Evolutionary conservation across 2,113 vertebrate species (phyloP).

Genomic region (Gila orcuttii): DNA sequence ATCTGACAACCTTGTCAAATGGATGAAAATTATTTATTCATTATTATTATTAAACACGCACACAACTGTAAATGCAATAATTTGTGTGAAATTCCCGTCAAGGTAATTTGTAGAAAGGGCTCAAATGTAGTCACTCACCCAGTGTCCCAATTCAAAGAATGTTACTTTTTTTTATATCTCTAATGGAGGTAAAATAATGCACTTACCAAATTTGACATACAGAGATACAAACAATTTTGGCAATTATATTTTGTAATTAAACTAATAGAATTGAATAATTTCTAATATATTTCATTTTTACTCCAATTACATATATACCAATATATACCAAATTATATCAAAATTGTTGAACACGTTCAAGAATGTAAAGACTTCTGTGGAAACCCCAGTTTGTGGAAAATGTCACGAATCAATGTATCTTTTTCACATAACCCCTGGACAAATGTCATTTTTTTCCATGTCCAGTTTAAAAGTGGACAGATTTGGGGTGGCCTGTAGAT

Average conservation of each 20-base stretch:
- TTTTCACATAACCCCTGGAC: not conserved
- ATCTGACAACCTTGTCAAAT: too few species aligned
- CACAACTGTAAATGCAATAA: not conserved
- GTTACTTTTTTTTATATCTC: too few species aligned
- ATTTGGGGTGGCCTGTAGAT: not conserved
- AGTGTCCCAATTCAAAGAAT: not conserved
- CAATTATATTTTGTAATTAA: not conserved
- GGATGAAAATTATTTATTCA: too few species aligned
- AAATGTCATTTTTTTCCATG: not conserved
- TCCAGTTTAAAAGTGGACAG: not conserved
- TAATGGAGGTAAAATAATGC: not conserved
- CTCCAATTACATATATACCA: not conserved
- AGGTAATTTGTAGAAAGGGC: not conserved
- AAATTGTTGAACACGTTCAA: not conserved
- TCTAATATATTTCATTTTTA: not conserved
- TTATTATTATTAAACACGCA: too few species aligned
- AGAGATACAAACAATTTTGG: not conserved
- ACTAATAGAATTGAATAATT: not conserved
- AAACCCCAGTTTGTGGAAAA: not conserved
- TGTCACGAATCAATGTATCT: not conserved
- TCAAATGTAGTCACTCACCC: not conserved
- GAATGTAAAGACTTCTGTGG: not conserved
- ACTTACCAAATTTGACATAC: not conserved
- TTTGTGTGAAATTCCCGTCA: not conserved
- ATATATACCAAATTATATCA: not conserved